A percentile compares a stretch with the other conserved stretches of the same genome.
These are phyloP conservation scores for Helicoverpa armigera DNA, from an alignment of 1,140 invertebrate genomes.

Conservation along the genomic window DNA sequence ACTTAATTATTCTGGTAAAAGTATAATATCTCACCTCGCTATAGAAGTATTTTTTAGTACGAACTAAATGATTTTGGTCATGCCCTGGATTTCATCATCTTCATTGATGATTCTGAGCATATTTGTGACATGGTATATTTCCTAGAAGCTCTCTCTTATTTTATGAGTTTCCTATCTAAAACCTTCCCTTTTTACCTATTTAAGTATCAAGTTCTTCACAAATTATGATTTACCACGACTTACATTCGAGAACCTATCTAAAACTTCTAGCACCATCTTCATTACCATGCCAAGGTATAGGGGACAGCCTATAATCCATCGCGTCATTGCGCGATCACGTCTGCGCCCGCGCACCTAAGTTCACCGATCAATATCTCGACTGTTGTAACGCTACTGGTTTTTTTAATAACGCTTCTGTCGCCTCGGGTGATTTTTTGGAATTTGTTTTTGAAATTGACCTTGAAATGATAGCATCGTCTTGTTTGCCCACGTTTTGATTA, in stretches of 20 bases:
- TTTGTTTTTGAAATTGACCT: background rate
- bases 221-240: background rate
- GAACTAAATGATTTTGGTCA: too few relatives aligned
- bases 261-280: background rate
- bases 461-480: background rate
- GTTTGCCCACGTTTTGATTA: background rate
- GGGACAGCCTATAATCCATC: conserved; percentile 34
- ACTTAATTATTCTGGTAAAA: too few relatives aligned
- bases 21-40: too few relatives aligned
- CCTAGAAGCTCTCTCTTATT: too few relatives aligned
- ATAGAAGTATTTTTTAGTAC: too few relatives aligned
- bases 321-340: conserved; percentile 28
- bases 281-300: conserved; percentile 33
- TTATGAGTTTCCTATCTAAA: too few relatives aligned
- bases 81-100: too few relatives aligned
- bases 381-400: conserved; percentile 37
- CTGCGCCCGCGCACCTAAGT: conserved; percentile 35
- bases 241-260: conserved; percentile 2
- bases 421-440: background rate
- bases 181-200: too few relatives aligned
- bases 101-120: too few relatives aligned
- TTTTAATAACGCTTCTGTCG: conserved; percentile 21
- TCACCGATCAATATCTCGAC: conserved; percentile 24
- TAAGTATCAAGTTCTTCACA: too few relatives aligned
- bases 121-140: too few relatives aligned